Conservation (phyloP, 1,140 invertebrate genomes). For the Bombus confusus region DNA sequence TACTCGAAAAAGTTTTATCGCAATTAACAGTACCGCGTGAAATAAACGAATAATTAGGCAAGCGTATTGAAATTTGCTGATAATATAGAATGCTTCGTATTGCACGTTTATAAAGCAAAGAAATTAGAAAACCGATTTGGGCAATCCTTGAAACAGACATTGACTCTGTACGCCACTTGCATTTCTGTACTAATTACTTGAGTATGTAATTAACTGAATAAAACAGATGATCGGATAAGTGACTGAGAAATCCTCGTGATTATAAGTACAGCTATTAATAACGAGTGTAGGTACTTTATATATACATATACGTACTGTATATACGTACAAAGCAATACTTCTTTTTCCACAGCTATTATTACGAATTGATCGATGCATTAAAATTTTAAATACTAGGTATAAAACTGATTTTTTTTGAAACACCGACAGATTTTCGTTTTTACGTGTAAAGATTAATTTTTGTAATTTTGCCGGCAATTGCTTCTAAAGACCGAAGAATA, state of each 20-base stretch:
- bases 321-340: background rate
- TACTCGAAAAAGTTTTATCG: too few species aligned
- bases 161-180: background rate
- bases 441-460: background rate
- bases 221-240: background rate
- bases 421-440: background rate
- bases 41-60: background rate
- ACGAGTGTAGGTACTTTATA: background rate
- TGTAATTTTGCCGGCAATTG: background rate
- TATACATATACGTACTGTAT: too few species aligned
- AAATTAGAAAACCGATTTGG: background rate
- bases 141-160: background rate
- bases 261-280: background rate
- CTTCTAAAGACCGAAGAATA: background rate
- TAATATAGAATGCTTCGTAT: background rate
- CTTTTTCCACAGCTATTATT: background rate
- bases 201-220: background rate
- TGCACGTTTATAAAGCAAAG: background rate
- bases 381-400: background rate
- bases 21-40: background rate
- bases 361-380: background rate
- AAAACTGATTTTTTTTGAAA: too few species aligned
- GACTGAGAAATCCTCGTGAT: background rate
- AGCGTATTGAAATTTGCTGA: background rate
- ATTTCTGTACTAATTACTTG: background rate